Evolutionary conservation across 2,888 invertebrate genomes (phyloP), one percentile per base, ranked within the genome.

Genomic region (Troides aeacus): DNA sequence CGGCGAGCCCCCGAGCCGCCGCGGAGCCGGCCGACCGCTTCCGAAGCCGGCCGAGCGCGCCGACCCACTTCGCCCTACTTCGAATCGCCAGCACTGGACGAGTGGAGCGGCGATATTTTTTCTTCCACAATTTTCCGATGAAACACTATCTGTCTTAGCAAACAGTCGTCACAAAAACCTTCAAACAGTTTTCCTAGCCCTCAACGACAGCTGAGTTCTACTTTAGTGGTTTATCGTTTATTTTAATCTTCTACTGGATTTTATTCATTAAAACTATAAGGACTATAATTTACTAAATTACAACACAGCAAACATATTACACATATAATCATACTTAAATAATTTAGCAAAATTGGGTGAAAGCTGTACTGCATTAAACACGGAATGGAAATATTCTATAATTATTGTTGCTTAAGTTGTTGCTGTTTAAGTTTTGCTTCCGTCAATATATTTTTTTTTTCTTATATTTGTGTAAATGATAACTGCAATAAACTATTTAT

Each of bases 41-140:
- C 75, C 92, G 92, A 89, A 81, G 80, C 74, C 77, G 79, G 74
- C 88, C 92, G 92, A 86, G 73, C 82, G 78, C 72, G 71, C 79
- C 85, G 86, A 92, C 92, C 92, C 85, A 92, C 90, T 88, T 92
- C 82, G 86, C 81, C 79, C 84, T 85, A 88, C 89, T 84, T 86
- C 84, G 88, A 87, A 89, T 85, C 85, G 87, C 81, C 82, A 73
- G 75, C 75, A 78, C 85, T 81, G 86, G 87, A 82, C 85, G 82
- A 84, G 87, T 83, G 85, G 82, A 84, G 83, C 83, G 81, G 82
- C 79, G 83, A 82, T 87, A 89, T 87, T 88, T 90, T 89, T 75
- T 71, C 18, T 18, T 58, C 57, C 12, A 58, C 79, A 85, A 89
- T 91, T 92, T 92, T 91, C 90, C 90, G 84, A 87, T 88, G 88